Evolutionary conservation across 2,797 vertebrate genomes (phyloP).

Genomic region (Siniperca obscura): DNA sequence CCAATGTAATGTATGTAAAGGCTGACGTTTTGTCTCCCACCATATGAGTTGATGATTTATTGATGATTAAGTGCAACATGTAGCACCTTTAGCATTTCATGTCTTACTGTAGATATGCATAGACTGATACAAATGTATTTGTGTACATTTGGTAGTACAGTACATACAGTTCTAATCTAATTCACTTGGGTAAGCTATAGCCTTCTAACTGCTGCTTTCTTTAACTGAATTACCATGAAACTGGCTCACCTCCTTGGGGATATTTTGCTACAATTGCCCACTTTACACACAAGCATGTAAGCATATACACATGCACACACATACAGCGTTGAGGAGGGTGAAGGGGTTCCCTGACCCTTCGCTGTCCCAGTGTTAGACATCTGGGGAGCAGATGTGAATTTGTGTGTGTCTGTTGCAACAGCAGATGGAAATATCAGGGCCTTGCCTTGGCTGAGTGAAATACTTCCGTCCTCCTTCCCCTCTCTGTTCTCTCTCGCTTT

Average conservation of each 20-base stretch:
- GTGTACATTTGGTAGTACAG: constrained; percentile 10
- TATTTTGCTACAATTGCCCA: constrained; percentile 44
- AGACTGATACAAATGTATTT: not conserved
- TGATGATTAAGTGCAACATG: not conserved
- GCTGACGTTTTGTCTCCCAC: not conserved
- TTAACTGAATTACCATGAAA: constrained; percentile 40
- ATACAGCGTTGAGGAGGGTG: constrained; percentile 70
- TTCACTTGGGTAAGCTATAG: constrained; percentile 21
- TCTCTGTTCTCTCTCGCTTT: constrained; percentile 61
- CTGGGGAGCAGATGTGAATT: constrained; percentile 84
- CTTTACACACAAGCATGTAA: constrained; percentile 29
- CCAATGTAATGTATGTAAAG: not conserved
- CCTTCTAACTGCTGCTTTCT: constrained; percentile 14
- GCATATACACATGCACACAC: constrained; percentile 34
- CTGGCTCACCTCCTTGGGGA: constrained; percentile 33
- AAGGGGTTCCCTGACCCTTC: constrained; percentile 88
- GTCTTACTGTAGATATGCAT: constrained; percentile 4
- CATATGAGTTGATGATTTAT: not conserved
- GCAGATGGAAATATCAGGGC: constrained; percentile 81
- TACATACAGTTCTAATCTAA: constrained; percentile 8
- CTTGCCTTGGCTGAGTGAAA: constrained; percentile 78
- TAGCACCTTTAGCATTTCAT: not conserved
- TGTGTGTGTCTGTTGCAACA: constrained; percentile 78
- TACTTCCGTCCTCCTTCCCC: constrained; percentile 69
- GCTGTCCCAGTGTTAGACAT: constrained; percentile 81